phyloP scores from a whole-genome alignment of 2,797 vertebrate genomes.

The Arrhamphus sclerolepis region DNA sequence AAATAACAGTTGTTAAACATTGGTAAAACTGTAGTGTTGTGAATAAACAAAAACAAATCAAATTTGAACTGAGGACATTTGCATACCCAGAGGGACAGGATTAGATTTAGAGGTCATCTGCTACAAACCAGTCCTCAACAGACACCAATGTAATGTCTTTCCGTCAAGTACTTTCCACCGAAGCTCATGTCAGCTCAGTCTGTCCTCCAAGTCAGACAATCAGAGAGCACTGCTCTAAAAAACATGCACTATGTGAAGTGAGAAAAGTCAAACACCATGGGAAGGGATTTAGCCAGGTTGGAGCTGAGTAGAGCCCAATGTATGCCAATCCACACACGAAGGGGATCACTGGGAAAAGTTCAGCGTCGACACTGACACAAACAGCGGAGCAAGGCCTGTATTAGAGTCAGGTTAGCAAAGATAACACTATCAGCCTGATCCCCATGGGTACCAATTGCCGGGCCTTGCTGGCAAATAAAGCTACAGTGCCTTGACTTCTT shows the following conservation, averaged over 20 bases:
- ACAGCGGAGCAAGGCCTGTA: conserved; percentile 78
- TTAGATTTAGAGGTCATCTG: conserved; percentile 83
- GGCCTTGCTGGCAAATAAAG: conserved; percentile 82
- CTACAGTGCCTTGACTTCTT: conserved; percentile 82
- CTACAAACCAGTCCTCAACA: conserved; percentile 72
- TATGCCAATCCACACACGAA: conserved; percentile 65
- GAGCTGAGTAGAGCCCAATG: conserved; percentile 68
- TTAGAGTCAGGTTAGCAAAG: conserved; percentile 85
- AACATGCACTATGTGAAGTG: conserved; percentile 53
- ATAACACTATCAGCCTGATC: conserved; percentile 84
- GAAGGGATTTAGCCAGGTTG: conserved; percentile 82
- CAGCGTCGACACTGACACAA: conserved; percentile 75
- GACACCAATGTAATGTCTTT: conserved; percentile 70
- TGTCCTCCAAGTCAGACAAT: conserved; percentile 64
- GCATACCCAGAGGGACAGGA: conserved; percentile 80
- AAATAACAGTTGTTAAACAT: conserved; percentile 60
- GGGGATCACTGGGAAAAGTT: conserved; percentile 81
- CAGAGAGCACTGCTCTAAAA: conserved; percentile 50
- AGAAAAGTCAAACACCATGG: conserved; percentile 77
- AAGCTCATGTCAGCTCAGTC: conserved; percentile 55
- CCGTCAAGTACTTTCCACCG: conserved; percentile 72
- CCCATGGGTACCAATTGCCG: conserved; percentile 75
- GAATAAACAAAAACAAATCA: conserved; percentile 78
- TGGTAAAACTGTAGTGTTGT: conserved; percentile 68
- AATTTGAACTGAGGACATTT: conserved; percentile 81